A percentile compares a stretch with the other conserved stretches of the same genome.
Evolutionary conservation across 2,797 vertebrate genomes (phyloP).

Genomic region (Pangasius mekongensis): DNA sequence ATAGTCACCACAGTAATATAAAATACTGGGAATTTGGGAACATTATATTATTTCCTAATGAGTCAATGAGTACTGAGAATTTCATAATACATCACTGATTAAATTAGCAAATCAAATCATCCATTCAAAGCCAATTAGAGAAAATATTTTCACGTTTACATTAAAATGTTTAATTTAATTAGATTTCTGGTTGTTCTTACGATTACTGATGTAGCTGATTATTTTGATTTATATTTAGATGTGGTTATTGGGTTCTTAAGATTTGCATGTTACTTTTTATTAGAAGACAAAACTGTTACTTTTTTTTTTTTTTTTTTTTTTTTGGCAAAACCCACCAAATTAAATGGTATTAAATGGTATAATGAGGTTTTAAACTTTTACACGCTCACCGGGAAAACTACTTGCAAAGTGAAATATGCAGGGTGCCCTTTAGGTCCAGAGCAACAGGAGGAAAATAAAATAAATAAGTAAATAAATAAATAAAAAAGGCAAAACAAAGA

Average conservation of each 20-base stretch:
- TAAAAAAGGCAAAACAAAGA: neutral
- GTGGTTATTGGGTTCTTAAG: neutral
- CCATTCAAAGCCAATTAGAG: neutral
- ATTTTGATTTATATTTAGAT: neutral
- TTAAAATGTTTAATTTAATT: neutral
- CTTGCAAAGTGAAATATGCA: too few species aligned
- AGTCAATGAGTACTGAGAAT: neutral
- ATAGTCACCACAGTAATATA: neutral
- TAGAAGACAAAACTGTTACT: neutral
- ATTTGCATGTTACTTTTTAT: neutral
- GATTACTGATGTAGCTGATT: constrained; percentile 7
- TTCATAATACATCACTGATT: neutral
- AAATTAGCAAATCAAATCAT: neutral
- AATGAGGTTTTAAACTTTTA: neutral
- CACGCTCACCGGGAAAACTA: neutral
- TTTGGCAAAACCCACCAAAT: neutral
- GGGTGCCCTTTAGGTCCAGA: neutral
- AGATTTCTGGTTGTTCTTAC: neutral
- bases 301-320: neutral
- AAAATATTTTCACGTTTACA: too few species aligned
- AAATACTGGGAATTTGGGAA: neutral
- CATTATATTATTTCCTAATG: neutral
- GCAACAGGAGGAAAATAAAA: neutral
- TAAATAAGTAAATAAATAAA: too few species aligned
- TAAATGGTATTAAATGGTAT: neutral